These are phyloP conservation scores for Cynopterus brachyotis DNA, from an alignment of 2,113 vertebrate species.

Conservation along the genomic window DNA sequence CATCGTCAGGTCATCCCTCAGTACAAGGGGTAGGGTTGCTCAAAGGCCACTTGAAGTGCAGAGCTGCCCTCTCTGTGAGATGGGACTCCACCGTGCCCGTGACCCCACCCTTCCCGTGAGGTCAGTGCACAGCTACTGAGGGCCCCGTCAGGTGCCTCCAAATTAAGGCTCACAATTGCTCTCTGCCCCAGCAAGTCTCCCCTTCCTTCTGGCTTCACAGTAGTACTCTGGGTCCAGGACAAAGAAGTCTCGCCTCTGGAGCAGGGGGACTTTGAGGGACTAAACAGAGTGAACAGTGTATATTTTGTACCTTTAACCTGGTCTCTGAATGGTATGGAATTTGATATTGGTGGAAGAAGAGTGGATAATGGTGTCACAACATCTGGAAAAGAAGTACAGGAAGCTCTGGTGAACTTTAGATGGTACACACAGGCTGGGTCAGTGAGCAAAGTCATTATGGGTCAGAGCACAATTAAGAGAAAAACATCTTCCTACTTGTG, in stretches of 20 bases:
- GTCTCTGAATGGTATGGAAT: slow-evolving; percentile 77
- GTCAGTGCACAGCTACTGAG: no score
- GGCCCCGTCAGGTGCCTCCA: neutral
- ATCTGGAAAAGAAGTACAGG: slow-evolving; percentile 79
- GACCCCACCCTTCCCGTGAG: neutral
- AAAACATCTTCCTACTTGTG: neutral
- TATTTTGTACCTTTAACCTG: slow-evolving; percentile 77
- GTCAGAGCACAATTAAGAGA: neutral
- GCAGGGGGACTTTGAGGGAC: slow-evolving; percentile 41
- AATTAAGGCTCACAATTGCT: neutral
- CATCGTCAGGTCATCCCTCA: neutral
- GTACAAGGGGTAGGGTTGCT: neutral
- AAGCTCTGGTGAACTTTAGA: slow-evolving; percentile 67
- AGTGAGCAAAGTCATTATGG: slow-evolving; percentile 5
- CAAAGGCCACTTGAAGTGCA: neutral
- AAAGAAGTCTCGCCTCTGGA: slow-evolving; percentile 41
- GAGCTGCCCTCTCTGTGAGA: neutral
- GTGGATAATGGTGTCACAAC: slow-evolving; percentile 73
- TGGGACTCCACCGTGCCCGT: neutral
- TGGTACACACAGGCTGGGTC: neutral
- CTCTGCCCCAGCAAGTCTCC: slow-evolving; percentile 12
- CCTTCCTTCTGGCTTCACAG: neutral
- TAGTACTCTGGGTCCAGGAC: slow-evolving; percentile 43
- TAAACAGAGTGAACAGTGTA: slow-evolving; percentile 45
- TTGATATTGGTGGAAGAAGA: slow-evolving; percentile 74